Evolutionary conservation across 2,888 invertebrate genomes (phyloP).

Genomic region (Arctia plantaginis): DNA sequence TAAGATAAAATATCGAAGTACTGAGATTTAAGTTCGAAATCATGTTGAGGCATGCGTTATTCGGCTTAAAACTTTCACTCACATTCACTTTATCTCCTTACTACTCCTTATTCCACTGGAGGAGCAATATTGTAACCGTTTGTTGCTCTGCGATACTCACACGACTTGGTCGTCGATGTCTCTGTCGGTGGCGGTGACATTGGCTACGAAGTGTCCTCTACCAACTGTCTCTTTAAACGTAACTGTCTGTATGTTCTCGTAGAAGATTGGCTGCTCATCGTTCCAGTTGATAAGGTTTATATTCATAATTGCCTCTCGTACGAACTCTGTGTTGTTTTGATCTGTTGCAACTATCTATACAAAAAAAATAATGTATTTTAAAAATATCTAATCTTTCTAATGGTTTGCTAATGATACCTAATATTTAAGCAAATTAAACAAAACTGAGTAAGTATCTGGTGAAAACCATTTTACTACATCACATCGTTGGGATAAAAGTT

Average conservation of each 20-base stretch:
- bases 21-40: too few species aligned
- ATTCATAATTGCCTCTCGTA: conserved; percentile 73
- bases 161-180: conserved; percentile 87
- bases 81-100: too few species aligned
- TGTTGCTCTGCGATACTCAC: conserved; percentile 71
- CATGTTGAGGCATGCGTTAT: too few species aligned
- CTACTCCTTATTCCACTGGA: too few species aligned
- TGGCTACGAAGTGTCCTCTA: conserved; percentile 79
- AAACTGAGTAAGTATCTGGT: too few species aligned
- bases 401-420: too few species aligned
- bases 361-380: background rate
- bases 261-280: conserved; percentile 90
- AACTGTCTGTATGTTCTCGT: conserved; percentile 64
- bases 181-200: conserved; percentile 85
- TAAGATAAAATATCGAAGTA: too few species aligned
- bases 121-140: too few species aligned
- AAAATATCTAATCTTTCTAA: background rate
- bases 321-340: conserved; percentile 60
- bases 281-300: conserved; percentile 89
- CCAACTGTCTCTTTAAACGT: conserved; percentile 86
- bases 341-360: conserved; percentile 75
- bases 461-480: background rate
- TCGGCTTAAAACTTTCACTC: too few species aligned
- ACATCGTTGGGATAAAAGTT: background rate
- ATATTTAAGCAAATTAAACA: too few species aligned